Conservation (phyloP, 2,113 vertebrate genomes). For the Tauraco erythrolophus region DNA sequence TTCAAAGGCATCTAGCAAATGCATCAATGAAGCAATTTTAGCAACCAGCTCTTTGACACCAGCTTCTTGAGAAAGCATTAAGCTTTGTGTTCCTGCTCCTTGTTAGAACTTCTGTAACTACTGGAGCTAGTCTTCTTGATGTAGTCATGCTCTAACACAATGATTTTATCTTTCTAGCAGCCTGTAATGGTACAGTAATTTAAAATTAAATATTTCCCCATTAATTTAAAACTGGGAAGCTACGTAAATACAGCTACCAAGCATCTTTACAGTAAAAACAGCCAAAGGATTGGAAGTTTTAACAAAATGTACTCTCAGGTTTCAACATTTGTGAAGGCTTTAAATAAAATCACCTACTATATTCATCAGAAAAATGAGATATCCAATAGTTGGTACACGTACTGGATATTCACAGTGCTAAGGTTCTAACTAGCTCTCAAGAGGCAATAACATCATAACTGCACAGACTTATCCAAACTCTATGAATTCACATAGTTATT, state of each 20-base stretch:
- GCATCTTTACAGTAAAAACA: not conserved
- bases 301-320: not conserved
- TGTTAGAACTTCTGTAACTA: not conserved
- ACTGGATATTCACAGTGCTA: not conserved
- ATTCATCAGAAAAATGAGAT: not conserved
- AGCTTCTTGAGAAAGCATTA: not conserved
- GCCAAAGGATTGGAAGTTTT: not conserved
- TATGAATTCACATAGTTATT: not conserved
- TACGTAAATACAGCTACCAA: not conserved
- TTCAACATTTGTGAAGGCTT: not conserved
- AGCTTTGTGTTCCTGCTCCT: not conserved
- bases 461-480: not conserved
- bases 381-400: not conserved
- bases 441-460: not conserved
- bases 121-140: not conserved
- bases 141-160: not conserved
- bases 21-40: not conserved
- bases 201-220: not conserved
- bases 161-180: not conserved
- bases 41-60: not conserved
- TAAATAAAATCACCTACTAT: not conserved
- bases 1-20: not conserved
- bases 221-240: not conserved
- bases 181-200: not conserved
- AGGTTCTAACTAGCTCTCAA: not conserved